Percentiles rank a stretch among this genome's conserved stretches.
Conservation (phyloP, 2,113 vertebrate genomes). For the Apaloderma vittatum region DNA sequence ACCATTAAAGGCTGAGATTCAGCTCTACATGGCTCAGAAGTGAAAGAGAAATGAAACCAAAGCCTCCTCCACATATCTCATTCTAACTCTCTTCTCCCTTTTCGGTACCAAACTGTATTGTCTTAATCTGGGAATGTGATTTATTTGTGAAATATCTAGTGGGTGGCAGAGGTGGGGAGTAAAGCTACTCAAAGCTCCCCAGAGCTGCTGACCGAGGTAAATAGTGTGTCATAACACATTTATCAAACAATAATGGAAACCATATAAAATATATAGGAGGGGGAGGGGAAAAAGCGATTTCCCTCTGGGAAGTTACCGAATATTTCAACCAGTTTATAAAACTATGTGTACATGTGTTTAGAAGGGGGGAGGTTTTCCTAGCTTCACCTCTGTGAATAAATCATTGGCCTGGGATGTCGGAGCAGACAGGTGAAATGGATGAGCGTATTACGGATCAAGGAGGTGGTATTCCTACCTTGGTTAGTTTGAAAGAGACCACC, state of each 20-base stretch:
- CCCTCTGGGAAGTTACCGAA: constrained; percentile 47
- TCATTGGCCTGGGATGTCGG: constrained; percentile 30
- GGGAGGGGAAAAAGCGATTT: constrained; percentile 7
- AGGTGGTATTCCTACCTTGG: neutral
- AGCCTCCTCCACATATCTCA: neutral
- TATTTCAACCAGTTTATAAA: constrained; percentile 57
- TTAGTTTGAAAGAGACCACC: constrained; percentile 47
- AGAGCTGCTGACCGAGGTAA: constrained; percentile 71
- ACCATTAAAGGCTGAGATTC: neutral
- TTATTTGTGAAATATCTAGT: constrained; percentile 70
- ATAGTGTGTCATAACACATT: constrained; percentile 76
- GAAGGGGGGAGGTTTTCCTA: neutral
- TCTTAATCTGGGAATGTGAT: constrained; percentile 64
- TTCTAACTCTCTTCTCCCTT: neutral
- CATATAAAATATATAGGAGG: constrained; percentile 24
- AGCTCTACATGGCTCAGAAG: neutral
- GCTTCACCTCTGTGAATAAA: constrained; percentile 57
- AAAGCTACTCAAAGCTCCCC: constrained; percentile 49
- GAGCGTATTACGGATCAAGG: constrained; percentile 11
- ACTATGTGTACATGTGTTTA: constrained; percentile 9
- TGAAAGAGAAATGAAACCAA: neutral
- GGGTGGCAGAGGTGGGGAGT: constrained; percentile 68
- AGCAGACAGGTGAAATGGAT: constrained; percentile 60
- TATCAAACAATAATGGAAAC: constrained; percentile 75
- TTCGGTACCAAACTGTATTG: neutral